A percentile compares a stretch with the other conserved stretches of the same genome.
Conservation (phyloP, 2,888 invertebrate genomes). For the Drosophila sordidapex region DNA sequence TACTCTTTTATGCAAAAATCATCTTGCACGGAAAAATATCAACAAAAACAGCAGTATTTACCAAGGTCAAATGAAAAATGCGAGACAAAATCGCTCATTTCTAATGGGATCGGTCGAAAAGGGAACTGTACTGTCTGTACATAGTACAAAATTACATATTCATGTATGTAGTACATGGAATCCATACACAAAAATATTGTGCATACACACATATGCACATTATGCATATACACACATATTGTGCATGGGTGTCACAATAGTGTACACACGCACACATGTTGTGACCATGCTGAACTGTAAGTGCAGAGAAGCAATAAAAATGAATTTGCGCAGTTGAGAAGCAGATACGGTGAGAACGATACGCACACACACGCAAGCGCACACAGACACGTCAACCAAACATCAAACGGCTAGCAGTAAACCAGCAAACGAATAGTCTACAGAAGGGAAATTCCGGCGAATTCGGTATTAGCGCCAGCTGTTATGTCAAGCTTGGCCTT, state of each 20-base stretch:
- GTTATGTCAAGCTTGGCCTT: slow-evolving; percentile 13
- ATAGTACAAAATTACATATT: background rate
- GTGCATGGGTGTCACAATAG: background rate
- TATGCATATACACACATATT: background rate
- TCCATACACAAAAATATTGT: background rate
- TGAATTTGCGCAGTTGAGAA: slow-evolving; percentile 1
- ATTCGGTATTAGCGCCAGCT: slow-evolving; percentile 26
- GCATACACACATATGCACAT: background rate
- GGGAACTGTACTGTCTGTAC: no score
- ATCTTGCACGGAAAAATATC: no score
- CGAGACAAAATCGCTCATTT: no score
- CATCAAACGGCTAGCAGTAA: background rate
- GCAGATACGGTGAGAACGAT: slow-evolving; percentile 36
- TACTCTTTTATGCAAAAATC: no score
- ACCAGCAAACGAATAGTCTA: background rate
- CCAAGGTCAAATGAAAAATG: no score
- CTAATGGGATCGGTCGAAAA: no score
- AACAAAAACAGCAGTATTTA: no score
- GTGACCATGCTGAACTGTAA: background rate
- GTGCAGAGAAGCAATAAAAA: background rate
- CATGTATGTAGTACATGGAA: background rate
- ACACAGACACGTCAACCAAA: slow-evolving; percentile 2
- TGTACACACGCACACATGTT: background rate
- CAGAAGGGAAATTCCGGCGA: slow-evolving; percentile 20
- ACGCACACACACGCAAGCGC: slow-evolving; percentile 39